Evolutionary conservation across 2,888 invertebrate species (phyloP).

Genomic region (Xylophagus ater): DNA sequence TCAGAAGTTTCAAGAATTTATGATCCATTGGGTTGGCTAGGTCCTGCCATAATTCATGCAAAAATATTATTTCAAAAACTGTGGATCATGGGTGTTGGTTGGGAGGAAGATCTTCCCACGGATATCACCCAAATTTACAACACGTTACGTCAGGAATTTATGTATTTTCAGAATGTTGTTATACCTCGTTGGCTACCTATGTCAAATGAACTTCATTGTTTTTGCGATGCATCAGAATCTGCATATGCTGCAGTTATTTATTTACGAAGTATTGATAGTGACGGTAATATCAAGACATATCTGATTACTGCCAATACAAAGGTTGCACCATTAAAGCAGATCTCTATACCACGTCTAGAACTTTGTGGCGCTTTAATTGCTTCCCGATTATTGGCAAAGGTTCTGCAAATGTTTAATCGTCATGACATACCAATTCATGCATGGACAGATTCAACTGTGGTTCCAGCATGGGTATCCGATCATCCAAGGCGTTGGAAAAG

Average conservation of each 20-base stretch:
- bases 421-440: constrained; percentile 2
- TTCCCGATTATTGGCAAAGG: constrained; percentile 5
- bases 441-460: constrained; percentile 17
- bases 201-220: constrained; percentile 4
- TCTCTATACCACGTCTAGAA: constrained; percentile 16
- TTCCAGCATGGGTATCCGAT: constrained; percentile 20
- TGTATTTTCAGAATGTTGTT: neutral
- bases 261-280: constrained; percentile 1
- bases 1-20: neutral
- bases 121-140: neutral
- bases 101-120: constrained; percentile 1
- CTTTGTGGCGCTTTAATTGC: constrained; percentile 15
- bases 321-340: constrained; percentile 13
- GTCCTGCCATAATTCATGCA: neutral
- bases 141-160: neutral
- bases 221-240: constrained; percentile 6
- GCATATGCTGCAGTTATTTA: constrained; percentile 13
- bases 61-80: constrained; percentile 6
- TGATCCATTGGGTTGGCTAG: constrained; percentile 5
- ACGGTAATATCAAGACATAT: neutral
- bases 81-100: constrained; percentile 2
- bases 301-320: constrained; percentile 13
- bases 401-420: constrained; percentile 12
- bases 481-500: constrained; percentile 20
- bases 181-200: constrained; percentile 4